Conservation (phyloP, 1,140 invertebrate genomes). For the Leptoteleia sp. region DNA sequence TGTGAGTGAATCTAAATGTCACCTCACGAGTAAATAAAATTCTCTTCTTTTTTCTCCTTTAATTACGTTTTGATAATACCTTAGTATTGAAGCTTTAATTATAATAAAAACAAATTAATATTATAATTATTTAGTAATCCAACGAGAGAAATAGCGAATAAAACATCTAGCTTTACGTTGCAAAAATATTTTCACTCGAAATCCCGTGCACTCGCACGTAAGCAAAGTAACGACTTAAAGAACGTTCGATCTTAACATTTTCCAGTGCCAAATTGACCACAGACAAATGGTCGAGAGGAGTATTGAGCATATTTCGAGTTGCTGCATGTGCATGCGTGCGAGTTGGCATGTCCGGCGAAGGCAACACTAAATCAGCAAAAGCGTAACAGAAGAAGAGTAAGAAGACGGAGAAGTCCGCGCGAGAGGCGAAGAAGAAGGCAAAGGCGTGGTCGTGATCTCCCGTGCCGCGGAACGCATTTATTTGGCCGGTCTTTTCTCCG, state of each 20-base stretch:
- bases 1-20: too few species aligned
- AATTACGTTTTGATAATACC: too few species aligned
- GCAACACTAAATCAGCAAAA: conserved; percentile 23
- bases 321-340: conserved; percentile 23
- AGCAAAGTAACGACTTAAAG: background rate
- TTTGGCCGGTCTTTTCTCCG: conserved; percentile 62
- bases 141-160: too few species aligned
- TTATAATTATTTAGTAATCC: too few species aligned
- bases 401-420: conserved; percentile 28
- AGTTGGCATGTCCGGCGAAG: conserved; percentile 14
- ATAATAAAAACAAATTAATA: too few species aligned
- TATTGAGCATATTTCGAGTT: conserved; percentile 17
- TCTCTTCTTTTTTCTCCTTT: too few species aligned
- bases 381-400: conserved; percentile 31
- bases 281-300: conserved; percentile 20
- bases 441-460: conserved; percentile 64
- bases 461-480: conserved; percentile 65
- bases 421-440: conserved; percentile 33
- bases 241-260: conserved; percentile 5
- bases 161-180: too few species aligned
- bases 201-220: too few species aligned
- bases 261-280: conserved; percentile 21
- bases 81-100: too few species aligned
- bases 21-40: too few species aligned
- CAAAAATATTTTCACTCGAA: background rate